Evolutionary conservation across 2,113 vertebrate genomes (phyloP).

Genomic region (Ondatra zibethicus): DNA sequence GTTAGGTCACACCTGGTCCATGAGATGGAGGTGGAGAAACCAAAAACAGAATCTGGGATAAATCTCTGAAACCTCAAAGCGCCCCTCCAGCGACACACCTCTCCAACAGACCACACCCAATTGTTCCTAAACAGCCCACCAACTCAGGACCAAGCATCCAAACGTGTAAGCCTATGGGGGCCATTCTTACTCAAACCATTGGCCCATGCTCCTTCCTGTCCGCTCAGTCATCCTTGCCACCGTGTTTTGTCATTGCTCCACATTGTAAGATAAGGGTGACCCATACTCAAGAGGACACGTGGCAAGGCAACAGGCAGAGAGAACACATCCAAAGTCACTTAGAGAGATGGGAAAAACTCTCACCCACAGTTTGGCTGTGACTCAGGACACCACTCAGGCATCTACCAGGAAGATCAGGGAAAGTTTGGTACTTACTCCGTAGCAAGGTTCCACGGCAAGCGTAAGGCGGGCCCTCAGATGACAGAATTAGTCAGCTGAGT

Average conservation of each 20-base stretch:
- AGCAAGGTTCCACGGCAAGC: neutral
- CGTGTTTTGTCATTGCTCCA: neutral
- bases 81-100: neutral
- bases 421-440: neutral
- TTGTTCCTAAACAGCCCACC: neutral
- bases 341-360: neutral
- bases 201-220: neutral
- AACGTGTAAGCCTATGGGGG: neutral
- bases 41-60: neutral
- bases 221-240: neutral
- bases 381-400: accelerated
- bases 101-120: neutral
- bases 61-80: neutral
- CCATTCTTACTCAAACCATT: neutral
- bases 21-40: neutral
- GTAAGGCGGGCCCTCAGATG: neutral
- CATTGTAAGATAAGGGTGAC: too few species aligned
- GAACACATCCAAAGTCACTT: neutral
- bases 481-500: neutral
- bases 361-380: neutral
- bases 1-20: neutral
- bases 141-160: neutral
- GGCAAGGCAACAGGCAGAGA: neutral
- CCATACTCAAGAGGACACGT: neutral
- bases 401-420: neutral